Evolutionary conservation across 64 coral and sea anemone genomes (phyloP).

Genomic region (Platygyra sinensis): DNA sequence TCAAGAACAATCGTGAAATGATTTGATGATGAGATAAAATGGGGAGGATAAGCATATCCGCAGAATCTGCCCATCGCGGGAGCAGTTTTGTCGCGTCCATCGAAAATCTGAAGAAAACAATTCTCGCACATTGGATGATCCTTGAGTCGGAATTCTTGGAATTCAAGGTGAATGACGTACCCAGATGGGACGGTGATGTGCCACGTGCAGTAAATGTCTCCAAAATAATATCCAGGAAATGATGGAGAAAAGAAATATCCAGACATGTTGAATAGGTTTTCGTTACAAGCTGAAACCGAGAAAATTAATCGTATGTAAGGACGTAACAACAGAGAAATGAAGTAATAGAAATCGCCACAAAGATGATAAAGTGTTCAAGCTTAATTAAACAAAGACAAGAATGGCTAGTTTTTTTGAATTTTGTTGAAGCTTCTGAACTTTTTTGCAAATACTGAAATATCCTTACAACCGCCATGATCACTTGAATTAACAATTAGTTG

Average conservation of each 20-base stretch:
- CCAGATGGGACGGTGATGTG: background rate
- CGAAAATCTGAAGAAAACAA: background rate
- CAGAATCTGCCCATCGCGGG: conserved; percentile 1
- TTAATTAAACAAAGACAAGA: too few species aligned
- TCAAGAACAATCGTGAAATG: background rate
- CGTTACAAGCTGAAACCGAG: background rate
- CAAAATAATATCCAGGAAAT: background rate
- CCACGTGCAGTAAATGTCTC: background rate
- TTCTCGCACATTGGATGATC: background rate
- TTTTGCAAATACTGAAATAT: too few species aligned
- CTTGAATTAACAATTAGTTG: too few species aligned
- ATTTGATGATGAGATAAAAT: background rate
- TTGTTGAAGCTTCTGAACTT: too few species aligned
- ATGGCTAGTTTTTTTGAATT: too few species aligned
- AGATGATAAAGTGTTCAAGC: too few species aligned
- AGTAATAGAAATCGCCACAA: too few species aligned
- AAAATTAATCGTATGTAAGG: background rate
- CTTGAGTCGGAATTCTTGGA: conserved; percentile 1
- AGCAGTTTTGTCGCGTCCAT: background rate
- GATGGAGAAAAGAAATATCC: conserved; percentile 13
- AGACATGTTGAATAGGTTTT: background rate
- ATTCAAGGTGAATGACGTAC: background rate
- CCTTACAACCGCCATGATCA: too few species aligned
- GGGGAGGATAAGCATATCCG: background rate
- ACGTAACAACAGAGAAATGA: too few species aligned